These are phyloP conservation scores for Cephus runcator DNA, from an alignment of 2,888 invertebrate species.

Conservation along the genomic window DNA sequence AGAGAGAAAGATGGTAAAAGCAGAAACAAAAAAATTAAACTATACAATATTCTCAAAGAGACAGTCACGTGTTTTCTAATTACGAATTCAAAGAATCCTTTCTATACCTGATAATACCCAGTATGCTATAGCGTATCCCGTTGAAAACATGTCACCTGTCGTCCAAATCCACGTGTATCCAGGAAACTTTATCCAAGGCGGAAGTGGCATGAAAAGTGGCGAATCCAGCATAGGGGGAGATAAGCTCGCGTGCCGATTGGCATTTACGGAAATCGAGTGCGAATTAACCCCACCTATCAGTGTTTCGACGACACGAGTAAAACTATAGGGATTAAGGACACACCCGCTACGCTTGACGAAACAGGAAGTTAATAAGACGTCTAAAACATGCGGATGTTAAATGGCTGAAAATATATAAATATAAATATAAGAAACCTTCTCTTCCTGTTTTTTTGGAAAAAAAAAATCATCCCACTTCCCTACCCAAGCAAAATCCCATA, in stretches of 20 bases:
- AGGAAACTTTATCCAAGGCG: no score
- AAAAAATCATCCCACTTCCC: background rate
- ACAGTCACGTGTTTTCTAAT: background rate
- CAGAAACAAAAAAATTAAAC: background rate
- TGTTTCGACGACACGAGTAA: background rate
- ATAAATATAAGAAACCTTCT: background rate
- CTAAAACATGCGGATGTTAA: no score
- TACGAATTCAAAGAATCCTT: background rate
- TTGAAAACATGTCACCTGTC: no score
- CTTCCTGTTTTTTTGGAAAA: background rate
- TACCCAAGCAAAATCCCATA: background rate
- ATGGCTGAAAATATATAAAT: background rate
- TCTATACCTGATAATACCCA: no score
- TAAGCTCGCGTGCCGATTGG: background rate
- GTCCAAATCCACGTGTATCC: no score
- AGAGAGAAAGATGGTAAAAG: background rate
- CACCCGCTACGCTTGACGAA: background rate
- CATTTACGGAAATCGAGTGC: background rate
- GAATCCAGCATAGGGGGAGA: no score
- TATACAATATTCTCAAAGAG: background rate
- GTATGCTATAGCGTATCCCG: no score
- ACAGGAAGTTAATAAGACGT: background rate
- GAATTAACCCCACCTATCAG: background rate
- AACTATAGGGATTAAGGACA: background rate
- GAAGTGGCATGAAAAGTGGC: no score